phyloP scores from a whole-genome alignment of 2,113 vertebrate genomes.

The Gavialis gangeticus region DNA sequence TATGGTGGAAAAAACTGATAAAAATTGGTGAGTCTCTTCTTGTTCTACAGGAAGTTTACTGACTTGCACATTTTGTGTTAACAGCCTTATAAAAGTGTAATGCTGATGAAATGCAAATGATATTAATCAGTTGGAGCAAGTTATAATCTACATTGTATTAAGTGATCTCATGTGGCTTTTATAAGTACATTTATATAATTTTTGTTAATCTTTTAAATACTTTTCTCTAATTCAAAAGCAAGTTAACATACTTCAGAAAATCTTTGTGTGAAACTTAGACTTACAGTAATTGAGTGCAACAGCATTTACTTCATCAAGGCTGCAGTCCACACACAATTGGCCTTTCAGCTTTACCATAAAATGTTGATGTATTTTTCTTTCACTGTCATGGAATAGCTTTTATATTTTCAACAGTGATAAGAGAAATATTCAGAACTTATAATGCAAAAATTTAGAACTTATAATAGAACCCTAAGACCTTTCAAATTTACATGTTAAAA shows the following conservation, averaged over 20 bases:
- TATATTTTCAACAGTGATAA: not conserved
- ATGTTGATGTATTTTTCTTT: constrained; percentile 18
- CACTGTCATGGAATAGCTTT: not conserved
- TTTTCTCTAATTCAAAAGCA: constrained; percentile 68
- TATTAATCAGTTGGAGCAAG: constrained; percentile 35
- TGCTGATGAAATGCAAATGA: not conserved
- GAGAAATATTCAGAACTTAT: not conserved
- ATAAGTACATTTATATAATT: constrained; percentile 36
- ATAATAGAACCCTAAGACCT: not conserved
- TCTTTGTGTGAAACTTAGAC: constrained; percentile 64
- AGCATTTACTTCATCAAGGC: constrained; percentile 63
- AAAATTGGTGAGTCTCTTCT: constrained; percentile 28
- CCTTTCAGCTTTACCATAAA: constrained; percentile 56
- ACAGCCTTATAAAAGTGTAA: not conserved
- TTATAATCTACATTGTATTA: constrained; percentile 25
- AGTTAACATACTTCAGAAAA: constrained; percentile 60
- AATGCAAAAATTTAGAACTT: too few species aligned
- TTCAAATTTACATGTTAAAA: not conserved
- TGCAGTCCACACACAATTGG: constrained; percentile 58
- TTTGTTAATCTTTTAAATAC: constrained; percentile 68
- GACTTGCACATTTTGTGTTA: not conserved
- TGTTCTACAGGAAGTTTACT: not conserved
- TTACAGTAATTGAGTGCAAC: constrained; percentile 70
- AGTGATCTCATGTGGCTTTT: constrained; percentile 39
- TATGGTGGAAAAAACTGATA: constrained; percentile 1